Conservation (phyloP, 2,888 invertebrate genomes). For the Hirtodrosophila histrioides region DNA sequence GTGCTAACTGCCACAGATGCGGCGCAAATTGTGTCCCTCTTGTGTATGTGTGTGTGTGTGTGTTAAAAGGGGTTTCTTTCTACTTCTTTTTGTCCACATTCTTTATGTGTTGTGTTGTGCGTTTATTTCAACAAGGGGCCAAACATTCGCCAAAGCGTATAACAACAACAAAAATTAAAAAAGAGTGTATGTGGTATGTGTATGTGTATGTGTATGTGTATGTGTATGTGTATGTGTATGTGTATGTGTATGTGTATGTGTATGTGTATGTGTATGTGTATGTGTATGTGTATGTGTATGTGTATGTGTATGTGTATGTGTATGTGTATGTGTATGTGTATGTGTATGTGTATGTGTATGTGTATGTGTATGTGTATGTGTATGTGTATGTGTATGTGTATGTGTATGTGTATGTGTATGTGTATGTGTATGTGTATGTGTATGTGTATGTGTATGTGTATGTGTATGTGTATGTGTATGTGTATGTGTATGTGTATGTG, state of each 20-base stretch:
- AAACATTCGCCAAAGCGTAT: too few relatives aligned
- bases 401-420: too few relatives aligned
- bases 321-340: constrained; percentile 5
- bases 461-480: too few relatives aligned
- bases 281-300: constrained; percentile 19
- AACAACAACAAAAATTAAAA: constrained; percentile 29
- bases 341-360: constrained; percentile 6
- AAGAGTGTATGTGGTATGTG: constrained; percentile 9
- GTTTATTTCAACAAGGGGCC: constrained; percentile 29
- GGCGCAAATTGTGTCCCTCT: constrained; percentile 35
- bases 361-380: not conserved
- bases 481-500: too few relatives aligned
- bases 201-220: too few relatives aligned
- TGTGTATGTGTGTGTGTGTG: constrained; percentile 8
- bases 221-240: too few relatives aligned
- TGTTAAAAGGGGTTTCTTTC: too few relatives aligned
- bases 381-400: too few relatives aligned
- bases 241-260: too few relatives aligned
- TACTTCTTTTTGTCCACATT: too few relatives aligned
- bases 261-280: not conserved
- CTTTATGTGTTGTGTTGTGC: not conserved
- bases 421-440: too few relatives aligned
- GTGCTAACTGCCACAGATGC: constrained; percentile 49
- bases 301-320: constrained; percentile 28
- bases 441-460: too few relatives aligned